Base-by-base conservation (phyloP, 1,140 invertebrate genomes). In the Wasmannia auropunctata region DNA sequence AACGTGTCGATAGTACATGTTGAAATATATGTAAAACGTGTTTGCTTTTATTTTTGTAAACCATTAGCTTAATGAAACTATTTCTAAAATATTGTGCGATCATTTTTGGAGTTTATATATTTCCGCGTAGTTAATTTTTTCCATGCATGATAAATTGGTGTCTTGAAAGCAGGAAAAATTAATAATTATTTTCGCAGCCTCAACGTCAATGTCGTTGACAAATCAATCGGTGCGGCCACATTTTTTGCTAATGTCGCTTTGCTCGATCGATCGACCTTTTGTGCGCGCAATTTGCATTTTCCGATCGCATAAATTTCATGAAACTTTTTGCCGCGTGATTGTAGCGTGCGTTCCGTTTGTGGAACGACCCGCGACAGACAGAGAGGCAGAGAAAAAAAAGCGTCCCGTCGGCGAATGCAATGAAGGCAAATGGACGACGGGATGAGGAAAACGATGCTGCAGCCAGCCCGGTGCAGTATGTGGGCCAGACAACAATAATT, bases 401-500 rank as follows among this genome's bases (percentile, higher is more conserved):
- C n/a, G 43, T 88, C 62, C 54, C 79, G 89, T 80, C 86, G 83
- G 76, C 88, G 80, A 91, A 67, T 84, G 87, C 86, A 89, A 92
- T 88, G 88, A 91, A 91, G 86, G 69, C 87, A 92, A 91, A 90
- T 89, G 89, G 85, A 81, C 83, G 80, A 77, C 58, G 60, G 85
- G 86, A 85, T 67, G 85, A 81, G 70, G 84, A 58, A 83, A 77
- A 84, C 58, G 65, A 85, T 51, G 85, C 43, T 62, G 84, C 63
- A 70, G 88, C 40, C 74, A 31, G 25, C 63, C 58, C 77, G 77
- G 65, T 88, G 76, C 75, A 84, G 65, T 91, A 93, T 93, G 87
- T 93, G 91, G 92, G 91, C 91, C 92, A 93, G 92, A 92, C 90
- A 87, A 90, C 69, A 92, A 93, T 93, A 93, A 93, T 92, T 92